Base-by-base conservation (phyloP, 2,113 vertebrate species). In the Sarotherodon lohbergeri region DNA sequence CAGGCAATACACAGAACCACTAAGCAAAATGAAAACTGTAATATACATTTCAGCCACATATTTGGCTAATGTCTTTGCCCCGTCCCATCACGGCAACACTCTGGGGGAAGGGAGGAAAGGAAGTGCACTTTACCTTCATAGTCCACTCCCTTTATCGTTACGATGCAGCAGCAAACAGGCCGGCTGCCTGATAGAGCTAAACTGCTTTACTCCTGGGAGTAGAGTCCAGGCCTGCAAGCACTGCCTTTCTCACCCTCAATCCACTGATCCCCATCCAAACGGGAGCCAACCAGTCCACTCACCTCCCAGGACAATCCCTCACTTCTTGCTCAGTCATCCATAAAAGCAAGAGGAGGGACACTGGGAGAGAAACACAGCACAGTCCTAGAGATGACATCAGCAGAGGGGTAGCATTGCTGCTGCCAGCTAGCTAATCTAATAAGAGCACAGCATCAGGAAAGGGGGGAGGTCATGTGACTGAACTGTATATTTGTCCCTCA, bases 51-150 rank as follows among this genome's bases (percentile, higher is more conserved):
- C 36, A 41, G 41, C 17, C 71, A 83, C 80, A 85, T 29, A 48
- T 19, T 55, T 16, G 16, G 39, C 76, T 7, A 57, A 57, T 82
- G 39, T 78, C 29, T 56, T 52, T 82, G 17, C 48, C 43, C 43
- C 19, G n/a, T 61, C 57, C 57, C 11, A 52, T 84, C 32, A 56
- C 19, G 22, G 73, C 27, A 63, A 14, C 17, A 39, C 86, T 80
- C 34, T 52, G 50, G 36, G 50, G 27, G 43, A 10, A 54, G 80
- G 84, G 82, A 81, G 90, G 80, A 92, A 89, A 89, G 55, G 73
- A 93, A 90, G 71, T 89, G 82, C 88, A 94, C 90, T 94, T 94
- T 96, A 96, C 95, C 96, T 95, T 93, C 95, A 95, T 96, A 78
- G 80, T 85, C 78, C 79, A 80, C 88, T 91, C 82, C 88, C 71